These are phyloP conservation scores for Chironex yamaguchii DNA, from an alignment of 30 jellyfish, hydroid and myxozoan genomes.

Conservation along the genomic window DNA sequence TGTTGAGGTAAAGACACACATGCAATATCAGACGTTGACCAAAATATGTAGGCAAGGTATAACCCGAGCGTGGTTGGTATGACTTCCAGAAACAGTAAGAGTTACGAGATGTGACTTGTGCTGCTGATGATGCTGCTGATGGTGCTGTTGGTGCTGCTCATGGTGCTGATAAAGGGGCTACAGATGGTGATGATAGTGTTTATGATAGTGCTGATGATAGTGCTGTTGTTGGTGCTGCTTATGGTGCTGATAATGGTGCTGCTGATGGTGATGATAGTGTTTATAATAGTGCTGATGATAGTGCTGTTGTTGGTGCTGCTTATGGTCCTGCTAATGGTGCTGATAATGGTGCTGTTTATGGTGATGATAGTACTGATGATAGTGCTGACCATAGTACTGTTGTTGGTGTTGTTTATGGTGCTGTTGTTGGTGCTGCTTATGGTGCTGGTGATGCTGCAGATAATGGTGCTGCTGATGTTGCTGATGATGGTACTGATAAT, in stretches of 20 bases:
- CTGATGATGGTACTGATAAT: conserved; percentile 37
- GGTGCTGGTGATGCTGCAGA: conserved; percentile 38
- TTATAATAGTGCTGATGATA: neutral
- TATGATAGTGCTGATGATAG: too few species aligned
- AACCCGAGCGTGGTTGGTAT: too few species aligned
- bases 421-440: conserved; percentile 34
- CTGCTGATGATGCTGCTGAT: too few species aligned
- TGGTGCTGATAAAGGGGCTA: neutral
- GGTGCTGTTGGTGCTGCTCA: too few species aligned
- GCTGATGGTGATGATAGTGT: neutral
- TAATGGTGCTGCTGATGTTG: conserved; percentile 45
- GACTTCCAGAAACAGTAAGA: too few species aligned
- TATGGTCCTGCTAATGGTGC: neutral
- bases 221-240: too few species aligned
- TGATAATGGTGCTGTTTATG: neutral
- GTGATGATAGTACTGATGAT: conserved; percentile 14
- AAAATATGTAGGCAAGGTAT: too few species aligned
- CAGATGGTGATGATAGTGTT: too few species aligned
- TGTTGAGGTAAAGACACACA: too few species aligned
- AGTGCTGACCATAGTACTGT: neutral
- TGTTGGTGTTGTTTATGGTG: conserved; percentile 26
- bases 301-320: conserved; percentile 6
- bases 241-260: neutral
- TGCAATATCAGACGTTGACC: too few species aligned
- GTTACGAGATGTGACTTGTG: too few species aligned